Percentiles rank a stretch among this genome's conserved stretches.
Conservation (phyloP, 2,113 vertebrate genomes). For the Puffinus mauretanicus region DNA sequence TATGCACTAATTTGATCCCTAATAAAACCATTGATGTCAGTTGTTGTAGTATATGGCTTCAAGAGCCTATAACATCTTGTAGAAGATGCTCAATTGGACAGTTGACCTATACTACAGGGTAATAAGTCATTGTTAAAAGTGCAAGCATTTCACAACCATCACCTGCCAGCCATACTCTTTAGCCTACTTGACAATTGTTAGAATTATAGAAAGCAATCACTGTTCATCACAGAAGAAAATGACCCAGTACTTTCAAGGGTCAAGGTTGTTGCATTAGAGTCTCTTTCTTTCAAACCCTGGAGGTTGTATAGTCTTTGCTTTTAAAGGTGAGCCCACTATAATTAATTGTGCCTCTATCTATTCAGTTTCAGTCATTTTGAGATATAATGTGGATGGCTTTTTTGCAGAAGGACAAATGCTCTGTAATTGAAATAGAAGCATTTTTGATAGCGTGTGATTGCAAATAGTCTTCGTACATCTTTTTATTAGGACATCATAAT, state of each 20-base stretch:
- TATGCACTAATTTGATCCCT: not conserved
- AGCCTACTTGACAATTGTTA: not conserved
- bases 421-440: not conserved
- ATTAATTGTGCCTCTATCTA: not conserved
- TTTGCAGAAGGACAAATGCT: not conserved
- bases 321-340: not conserved
- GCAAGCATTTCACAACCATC: not conserved
- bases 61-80: not conserved
- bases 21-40: not conserved
- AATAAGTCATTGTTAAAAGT: conserved; percentile 34
- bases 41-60: not conserved
- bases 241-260: not conserved
- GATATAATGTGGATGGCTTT: not conserved
- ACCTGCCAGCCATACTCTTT: not conserved
- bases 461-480: not conserved
- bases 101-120: not conserved
- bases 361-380: not conserved
- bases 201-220: conserved; percentile 41
- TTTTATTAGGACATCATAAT: not conserved
- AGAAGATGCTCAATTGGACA: not conserved
- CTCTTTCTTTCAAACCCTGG: not conserved
- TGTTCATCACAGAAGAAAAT: conserved; percentile 24
- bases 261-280: not conserved
- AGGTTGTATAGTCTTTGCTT: not conserved
- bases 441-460: not conserved